Evolutionary conservation across 2,797 vertebrate species (phyloP).

Genomic region (Chiroxiphia lanceolata): DNA sequence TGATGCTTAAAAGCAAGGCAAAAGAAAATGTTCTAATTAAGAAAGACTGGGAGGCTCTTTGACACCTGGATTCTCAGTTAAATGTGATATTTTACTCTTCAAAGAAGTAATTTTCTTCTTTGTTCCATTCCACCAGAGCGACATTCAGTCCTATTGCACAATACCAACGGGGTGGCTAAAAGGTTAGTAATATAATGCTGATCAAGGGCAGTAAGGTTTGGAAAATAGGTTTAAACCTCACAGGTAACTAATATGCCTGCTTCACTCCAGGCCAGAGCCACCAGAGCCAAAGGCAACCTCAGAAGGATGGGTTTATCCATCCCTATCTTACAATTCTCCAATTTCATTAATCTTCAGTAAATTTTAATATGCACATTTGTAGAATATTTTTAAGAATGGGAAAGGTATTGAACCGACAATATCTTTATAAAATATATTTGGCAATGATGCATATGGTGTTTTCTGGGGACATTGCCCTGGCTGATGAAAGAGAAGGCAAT

Average conservation of each 20-base stretch:
- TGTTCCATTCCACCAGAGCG: neutral
- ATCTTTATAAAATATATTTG: neutral
- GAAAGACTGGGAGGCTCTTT: neutral
- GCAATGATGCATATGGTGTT: neutral
- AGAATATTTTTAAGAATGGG: neutral
- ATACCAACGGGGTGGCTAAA: neutral
- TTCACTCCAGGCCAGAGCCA: neutral
- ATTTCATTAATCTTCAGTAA: neutral
- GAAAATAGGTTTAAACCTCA: neutral
- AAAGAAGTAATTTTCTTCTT: neutral
- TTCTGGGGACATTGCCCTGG: neutral
- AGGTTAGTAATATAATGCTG: neutral
- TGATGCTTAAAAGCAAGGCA: neutral
- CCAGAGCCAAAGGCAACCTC: neutral
- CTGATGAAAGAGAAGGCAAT: slow-evolving; percentile 35
- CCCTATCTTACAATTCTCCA: neutral
- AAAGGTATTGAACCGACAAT: neutral
- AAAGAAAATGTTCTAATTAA: neutral
- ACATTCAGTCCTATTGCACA: neutral
- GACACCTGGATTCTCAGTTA: neutral
- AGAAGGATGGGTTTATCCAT: neutral
- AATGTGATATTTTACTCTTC: neutral
- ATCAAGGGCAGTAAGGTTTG: neutral
- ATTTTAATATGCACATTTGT: neutral
- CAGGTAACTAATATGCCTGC: neutral